Evolutionary conservation across 2,888 invertebrate species (phyloP), one percentile per base, ranked within the genome.

Genomic region (Sycophila texana): DNA sequence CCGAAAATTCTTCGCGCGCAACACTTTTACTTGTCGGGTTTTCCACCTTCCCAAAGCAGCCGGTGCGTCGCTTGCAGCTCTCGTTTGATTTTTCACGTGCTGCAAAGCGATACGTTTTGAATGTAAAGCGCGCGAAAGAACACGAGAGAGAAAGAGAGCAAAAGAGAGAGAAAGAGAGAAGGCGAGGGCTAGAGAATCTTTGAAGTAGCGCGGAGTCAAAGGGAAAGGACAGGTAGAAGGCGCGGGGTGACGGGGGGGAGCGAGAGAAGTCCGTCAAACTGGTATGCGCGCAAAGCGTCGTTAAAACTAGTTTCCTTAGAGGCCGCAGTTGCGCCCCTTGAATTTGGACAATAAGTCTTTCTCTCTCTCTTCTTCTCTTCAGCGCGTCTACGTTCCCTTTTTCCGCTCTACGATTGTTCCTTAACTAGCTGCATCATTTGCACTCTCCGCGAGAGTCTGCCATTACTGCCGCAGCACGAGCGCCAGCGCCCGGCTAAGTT

Each of bases 81-180:
- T 4, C 7, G 7, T 39, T 86, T 86, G 85, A 88, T 88, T 88
- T 79, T 87, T 87, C 88, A 3, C 26, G 3, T 1, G 26, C 87
- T 86, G 86, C 85, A 85, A 85, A 84, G 84, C 85, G 85, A 87
- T 87, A 22, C 47, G 87, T 87, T 87, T 88, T 84, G 87, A 87
- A 88, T 88, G 86, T 85, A 86, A 86, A 88, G 84, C 81, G 79
- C 81, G 79, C 71, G 83, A 72, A 74, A 67, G 49, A 3, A n/a
- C 1, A 65, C 13, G 47, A 75, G 76, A 68, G 74, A 61, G 83
- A 80, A 68, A 77, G 51, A 18, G 20, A 18, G n/a, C n/a, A n/a
- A n/a, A n/a, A n/a, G n/a, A 80, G 72, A 77, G 51, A 18, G 20
- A 18, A 2, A n/a, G 20, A 79, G 77, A 70, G 74, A 63, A 83